Evolutionary conservation across 2,113 vertebrate genomes (phyloP).

Genomic region (Marmota flaviventris): DNA sequence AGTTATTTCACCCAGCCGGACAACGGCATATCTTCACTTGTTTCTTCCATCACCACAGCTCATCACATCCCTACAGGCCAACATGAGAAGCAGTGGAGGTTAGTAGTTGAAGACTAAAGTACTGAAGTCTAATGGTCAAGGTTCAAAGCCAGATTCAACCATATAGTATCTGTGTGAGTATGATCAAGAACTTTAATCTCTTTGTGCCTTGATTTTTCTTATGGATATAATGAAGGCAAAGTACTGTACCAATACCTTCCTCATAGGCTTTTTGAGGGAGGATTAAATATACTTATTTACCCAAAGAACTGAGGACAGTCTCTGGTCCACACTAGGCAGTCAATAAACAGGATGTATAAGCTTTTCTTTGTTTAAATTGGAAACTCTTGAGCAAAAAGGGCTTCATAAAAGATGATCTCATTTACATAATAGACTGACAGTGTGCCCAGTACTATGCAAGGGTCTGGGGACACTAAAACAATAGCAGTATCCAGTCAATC

Average conservation of each 20-base stretch:
- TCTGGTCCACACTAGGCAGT: not conserved
- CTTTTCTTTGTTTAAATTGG: not conserved
- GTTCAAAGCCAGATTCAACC: not conserved
- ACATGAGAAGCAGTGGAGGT: not conserved
- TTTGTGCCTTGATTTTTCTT: not conserved
- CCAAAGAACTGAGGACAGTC: not conserved
- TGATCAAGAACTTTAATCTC: not conserved
- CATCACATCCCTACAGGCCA: not conserved
- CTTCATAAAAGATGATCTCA: not conserved
- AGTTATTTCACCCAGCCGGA: too few species aligned
- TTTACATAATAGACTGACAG: not conserved
- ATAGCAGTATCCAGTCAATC: not conserved
- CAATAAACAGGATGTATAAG: not conserved
- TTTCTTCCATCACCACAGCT: not conserved
- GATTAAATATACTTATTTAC: not conserved
- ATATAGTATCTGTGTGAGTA: not conserved
- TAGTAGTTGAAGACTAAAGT: not conserved
- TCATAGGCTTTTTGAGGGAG: not conserved
- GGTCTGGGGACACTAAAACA: not conserved
- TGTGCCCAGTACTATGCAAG: not conserved
- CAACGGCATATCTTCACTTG: not conserved
- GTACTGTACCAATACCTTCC: not conserved
- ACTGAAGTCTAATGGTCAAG: not conserved
- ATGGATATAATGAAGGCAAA: not conserved
- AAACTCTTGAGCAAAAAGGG: not conserved